phyloP scores from a whole-genome alignment of 2,113 vertebrate genomes.

The Gymnocephalus cernua region DNA sequence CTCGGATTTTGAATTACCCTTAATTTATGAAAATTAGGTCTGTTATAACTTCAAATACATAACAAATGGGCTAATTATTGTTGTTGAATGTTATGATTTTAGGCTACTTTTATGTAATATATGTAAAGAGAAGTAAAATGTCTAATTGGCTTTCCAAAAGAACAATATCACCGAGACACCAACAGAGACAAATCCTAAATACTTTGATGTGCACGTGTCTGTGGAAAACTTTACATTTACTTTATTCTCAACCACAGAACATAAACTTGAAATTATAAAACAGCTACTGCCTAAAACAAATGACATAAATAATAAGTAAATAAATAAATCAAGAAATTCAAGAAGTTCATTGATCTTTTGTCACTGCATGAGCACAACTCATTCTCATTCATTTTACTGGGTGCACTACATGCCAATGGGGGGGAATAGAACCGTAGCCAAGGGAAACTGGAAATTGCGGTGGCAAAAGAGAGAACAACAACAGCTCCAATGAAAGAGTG shows the following conservation, averaged over 20 bases:
- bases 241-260: not conserved
- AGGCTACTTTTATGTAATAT: not conserved
- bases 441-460: constrained; percentile 37
- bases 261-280: not conserved
- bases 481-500: constrained; percentile 24
- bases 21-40: not conserved
- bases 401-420: constrained; percentile 6
- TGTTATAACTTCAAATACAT: not conserved
- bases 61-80: not conserved
- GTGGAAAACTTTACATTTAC: not conserved
- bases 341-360: constrained; percentile 18
- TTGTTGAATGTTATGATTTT: not conserved
- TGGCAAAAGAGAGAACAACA: constrained; percentile 26
- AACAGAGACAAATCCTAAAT: not conserved
- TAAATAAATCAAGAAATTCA: no score
- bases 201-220: not conserved
- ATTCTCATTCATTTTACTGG: not conserved
- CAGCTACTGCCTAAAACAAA: not conserved
- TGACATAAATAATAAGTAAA: no score
- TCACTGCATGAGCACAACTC: constrained; percentile 5
- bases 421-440: constrained; percentile 27
- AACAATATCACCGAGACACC: not conserved
- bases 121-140: not conserved
- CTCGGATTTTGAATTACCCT: not conserved
- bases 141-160: not conserved